Base-by-base conservation (phyloP, 1,140 invertebrate genomes). In the Pseudoatta argentina region DNA sequence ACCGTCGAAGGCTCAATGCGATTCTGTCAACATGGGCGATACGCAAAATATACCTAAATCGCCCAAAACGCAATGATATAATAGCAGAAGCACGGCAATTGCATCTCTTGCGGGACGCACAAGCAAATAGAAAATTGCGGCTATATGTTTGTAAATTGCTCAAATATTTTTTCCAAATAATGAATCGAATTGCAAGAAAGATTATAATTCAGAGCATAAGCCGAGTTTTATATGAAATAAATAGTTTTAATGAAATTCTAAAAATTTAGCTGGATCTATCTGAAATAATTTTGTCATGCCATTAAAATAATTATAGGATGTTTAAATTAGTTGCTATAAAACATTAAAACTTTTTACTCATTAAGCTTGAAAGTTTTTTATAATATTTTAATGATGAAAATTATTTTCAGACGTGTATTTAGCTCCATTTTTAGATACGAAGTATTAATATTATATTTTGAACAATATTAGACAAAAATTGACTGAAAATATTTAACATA, bases 21-120 rank as follows among this genome's bases (percentile, higher is more conserved):
- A 59, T 59, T 75, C 79, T 24, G 79, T 83, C 69, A 61, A 61
- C 79, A 61, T n/a, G n/a, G 30, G 16, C 39, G 67, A 48, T 61
- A 59, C 55, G 69, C 57, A 48, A 73, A 83, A 71, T 61, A 73
- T 75, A 34, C 6, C 5, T 34, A 61, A 83, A 75, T 24, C 39
- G 24, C 55, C 39, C 63, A 18, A 67, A 69, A 69, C 30, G n/a
- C 48, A 79, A 72, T 34, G 39, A 73, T 48, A 39, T 59, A 73
- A 61, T 34, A 30, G 21, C 51, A 34, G 14, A 53, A 44, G 27
- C 30, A n/a, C 30, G 14, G 16, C 64, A 24, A 55, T 79, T 69
- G 64, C 48, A n/a, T 30, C 7, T 69, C 12, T 12, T 18, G 21
- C 34, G 4, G 30, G 3, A 30, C 4, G 30, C 3, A 16, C 18